Evolutionary conservation across 1,140 invertebrate genomes (phyloP), one percentile per base, ranked within the genome.

Genomic region (Halesus radiatus): DNA sequence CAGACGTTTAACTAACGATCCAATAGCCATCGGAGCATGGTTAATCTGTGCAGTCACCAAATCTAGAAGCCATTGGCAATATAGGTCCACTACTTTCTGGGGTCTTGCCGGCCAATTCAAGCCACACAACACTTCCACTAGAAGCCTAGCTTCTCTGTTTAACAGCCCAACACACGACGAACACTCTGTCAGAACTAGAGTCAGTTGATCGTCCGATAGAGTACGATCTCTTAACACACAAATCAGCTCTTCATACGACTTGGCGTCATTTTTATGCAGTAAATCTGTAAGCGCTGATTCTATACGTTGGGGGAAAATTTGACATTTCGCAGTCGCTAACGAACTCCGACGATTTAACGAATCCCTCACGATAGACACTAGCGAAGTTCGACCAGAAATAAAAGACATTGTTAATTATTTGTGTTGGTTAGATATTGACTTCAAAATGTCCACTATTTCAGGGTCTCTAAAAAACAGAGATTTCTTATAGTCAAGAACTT

Each of bases 401-500:
- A 87, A 82, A 74, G 86, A 81, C 20, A 89, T 84, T 74, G 86
- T 88, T 87, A 88, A 87, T 85, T 83, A 84, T 87, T 84, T 84
- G 87, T 90, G 26, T 86, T 81, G n/a, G n/a, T 86, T 84, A 3
- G 88, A 86, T 26, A 90, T 84, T 18, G 86, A 84, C 72, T 89
- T 88, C 22, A 90, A 79, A 80, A 87, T 86, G 6, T 86, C 84
- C 26, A 88, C 81, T 79, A 90, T 86, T 79, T 89, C 88, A 0
- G 88, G 88, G 62, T 89, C 86, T 52, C 88, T 85, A 5, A 90
- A 85, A 26, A 89, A 74, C 81, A 88, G 87, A 8, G 88, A 84
- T 56, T 89, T 90, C 62, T 90, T 90, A 64, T 88, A 85, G 78
- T 89, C 88, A n/a, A 90, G 84, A 68, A 90, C 86, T 81, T 89